Evolutionary conservation across 2,797 vertebrate species (phyloP).

Genomic region (Glossophaga mutica): DNA sequence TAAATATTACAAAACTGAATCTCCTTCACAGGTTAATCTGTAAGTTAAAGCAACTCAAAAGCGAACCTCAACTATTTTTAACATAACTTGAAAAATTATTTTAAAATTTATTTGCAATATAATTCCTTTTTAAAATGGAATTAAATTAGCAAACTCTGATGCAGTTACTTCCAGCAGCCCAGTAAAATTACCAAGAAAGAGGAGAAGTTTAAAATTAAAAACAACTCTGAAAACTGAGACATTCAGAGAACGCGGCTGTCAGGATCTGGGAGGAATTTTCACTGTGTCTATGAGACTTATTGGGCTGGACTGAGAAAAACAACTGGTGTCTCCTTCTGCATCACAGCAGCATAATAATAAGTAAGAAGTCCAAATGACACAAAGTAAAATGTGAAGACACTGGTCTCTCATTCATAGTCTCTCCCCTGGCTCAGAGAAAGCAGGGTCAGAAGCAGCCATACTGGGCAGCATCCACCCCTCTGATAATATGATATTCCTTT

Average conservation of each 20-base stretch:
- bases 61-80: constrained; percentile 47
- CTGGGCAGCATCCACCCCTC: not conserved
- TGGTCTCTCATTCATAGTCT: constrained; percentile 31
- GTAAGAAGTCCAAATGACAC: constrained; percentile 11
- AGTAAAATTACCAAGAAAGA: constrained; percentile 46
- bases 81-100: constrained; percentile 59
- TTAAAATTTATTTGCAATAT: constrained; percentile 58
- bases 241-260: constrained; percentile 22
- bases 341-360: not conserved
- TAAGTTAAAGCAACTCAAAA: constrained; percentile 37
- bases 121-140: constrained; percentile 58
- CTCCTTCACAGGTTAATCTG: constrained; percentile 10
- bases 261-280: constrained; percentile 8
- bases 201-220: constrained; percentile 48
- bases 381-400: constrained; percentile 24
- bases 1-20: constrained; percentile 21
- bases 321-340: not conserved
- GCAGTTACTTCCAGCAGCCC: constrained; percentile 47
- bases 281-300: not conserved
- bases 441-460: not conserved
- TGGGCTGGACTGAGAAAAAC: not conserved
- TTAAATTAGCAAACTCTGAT: constrained; percentile 58
- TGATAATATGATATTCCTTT: not conserved
- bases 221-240: constrained; percentile 47
- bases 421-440: constrained; percentile 18